A percentile compares a stretch with the other conserved stretches of the same genome.
Conservation (phyloP, 2,113 vertebrate species). For the Lates calcarifer region DNA sequence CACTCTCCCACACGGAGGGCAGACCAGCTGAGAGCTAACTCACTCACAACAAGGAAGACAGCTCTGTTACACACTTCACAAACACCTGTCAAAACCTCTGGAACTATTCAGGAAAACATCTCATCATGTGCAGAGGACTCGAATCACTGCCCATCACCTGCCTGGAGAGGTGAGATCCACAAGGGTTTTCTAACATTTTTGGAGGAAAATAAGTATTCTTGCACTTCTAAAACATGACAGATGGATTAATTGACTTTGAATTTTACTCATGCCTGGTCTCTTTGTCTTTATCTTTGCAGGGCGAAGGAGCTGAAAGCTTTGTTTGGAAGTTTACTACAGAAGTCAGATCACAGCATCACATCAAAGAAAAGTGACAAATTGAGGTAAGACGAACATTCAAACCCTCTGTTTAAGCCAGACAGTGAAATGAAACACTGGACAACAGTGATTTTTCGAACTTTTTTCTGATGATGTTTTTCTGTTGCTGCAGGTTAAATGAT, state of each 20-base stretch:
- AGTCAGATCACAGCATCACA: conserved; percentile 82
- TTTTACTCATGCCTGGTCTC: not conserved
- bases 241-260: not conserved
- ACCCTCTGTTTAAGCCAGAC: not conserved
- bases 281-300: conserved; percentile 75
- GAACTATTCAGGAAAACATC: conserved; percentile 41
- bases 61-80: not conserved
- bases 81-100: conserved; percentile 6
- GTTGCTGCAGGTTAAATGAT: conserved; percentile 80
- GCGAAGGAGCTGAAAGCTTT: conserved; percentile 93
- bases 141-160: conserved; percentile 87
- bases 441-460: not conserved
- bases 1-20: conserved; percentile 43
- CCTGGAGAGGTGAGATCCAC: conserved; percentile 89
- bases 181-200: not conserved
- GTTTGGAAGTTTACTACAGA: conserved; percentile 91
- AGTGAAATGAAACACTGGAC: not conserved
- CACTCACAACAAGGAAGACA: conserved; percentile 10
- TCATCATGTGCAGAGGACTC: conserved; percentile 90
- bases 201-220: not conserved
- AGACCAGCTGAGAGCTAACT: conserved; percentile 55
- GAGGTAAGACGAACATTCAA: conserved; percentile 61
- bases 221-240: not conserved
- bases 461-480: not conserved
- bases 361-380: conserved; percentile 75